Percentiles rank a stretch among this genome's conserved stretches.
Conservation (phyloP, 2,113 vertebrate species). For the Pseudorhombus dupliciocellatus region DNA sequence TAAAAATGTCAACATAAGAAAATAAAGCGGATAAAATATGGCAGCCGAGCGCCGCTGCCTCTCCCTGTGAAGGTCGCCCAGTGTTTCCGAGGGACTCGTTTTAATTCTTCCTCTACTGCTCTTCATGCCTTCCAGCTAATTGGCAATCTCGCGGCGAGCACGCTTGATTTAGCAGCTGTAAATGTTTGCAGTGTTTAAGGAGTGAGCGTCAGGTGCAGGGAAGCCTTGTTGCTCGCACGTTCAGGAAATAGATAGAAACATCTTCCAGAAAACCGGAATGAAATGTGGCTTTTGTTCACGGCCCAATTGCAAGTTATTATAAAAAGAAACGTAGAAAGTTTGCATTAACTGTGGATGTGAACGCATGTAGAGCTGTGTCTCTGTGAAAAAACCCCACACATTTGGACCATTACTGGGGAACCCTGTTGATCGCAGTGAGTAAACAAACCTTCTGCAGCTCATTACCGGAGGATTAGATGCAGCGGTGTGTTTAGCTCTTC, state of each 20-base stretch:
- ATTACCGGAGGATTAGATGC: constrained; percentile 34
- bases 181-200: constrained; percentile 66
- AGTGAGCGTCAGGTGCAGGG: constrained; percentile 55
- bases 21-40: constrained; percentile 72
- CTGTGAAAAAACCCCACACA: constrained; percentile 25
- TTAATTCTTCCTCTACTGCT: constrained; percentile 64
- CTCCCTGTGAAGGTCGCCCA: constrained; percentile 43
- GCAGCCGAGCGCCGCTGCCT: constrained; percentile 54
- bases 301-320: constrained; percentile 26
- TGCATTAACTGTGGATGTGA: constrained; percentile 10
- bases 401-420: constrained; percentile 32
- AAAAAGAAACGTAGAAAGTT: constrained; percentile 31
- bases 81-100: constrained; percentile 63
- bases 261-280: constrained; percentile 41
- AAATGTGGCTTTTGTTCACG: constrained; percentile 35
- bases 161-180: constrained; percentile 67
- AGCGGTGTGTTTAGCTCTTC: constrained; percentile 11
- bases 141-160: constrained; percentile 70
- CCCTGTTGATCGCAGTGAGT: constrained; percentile 33
- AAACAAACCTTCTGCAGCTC: constrained; percentile 38
- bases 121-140: constrained; percentile 64
- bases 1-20: constrained; percentile 73
- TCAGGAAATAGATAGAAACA: constrained; percentile 49
- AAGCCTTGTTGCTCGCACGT: constrained; percentile 45
- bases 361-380: constrained; percentile 12